These are phyloP conservation scores for Eptesicus fuscus DNA, from an alignment of 2,113 vertebrate genomes.

Conservation along the genomic window DNA sequence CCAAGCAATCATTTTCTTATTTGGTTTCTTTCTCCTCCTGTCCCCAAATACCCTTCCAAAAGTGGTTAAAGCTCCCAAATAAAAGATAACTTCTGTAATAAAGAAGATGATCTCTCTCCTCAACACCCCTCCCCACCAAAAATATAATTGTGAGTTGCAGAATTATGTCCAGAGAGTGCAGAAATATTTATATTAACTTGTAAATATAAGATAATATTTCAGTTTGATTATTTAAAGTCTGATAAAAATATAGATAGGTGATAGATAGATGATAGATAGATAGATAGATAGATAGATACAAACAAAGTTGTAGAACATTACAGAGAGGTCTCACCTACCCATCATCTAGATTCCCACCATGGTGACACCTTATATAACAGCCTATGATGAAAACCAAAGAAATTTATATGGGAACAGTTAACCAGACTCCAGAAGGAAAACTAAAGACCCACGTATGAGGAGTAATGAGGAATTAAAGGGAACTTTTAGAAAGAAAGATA, in stretches of 20 bases:
- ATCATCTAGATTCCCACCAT: accelerated
- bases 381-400: too few relatives aligned
- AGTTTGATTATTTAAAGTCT: background rate
- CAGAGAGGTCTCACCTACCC: background rate
- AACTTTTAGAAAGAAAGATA: background rate
- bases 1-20: background rate
- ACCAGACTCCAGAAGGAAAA: background rate
- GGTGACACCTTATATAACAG: background rate
- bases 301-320: background rate
- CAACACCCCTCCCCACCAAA: background rate
- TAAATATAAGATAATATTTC: background rate
- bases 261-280: too few relatives aligned
- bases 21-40: background rate
- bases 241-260: too few relatives aligned
- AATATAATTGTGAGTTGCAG: background rate
- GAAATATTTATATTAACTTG: background rate
- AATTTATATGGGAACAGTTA: background rate
- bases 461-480: background rate
- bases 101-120: background rate
- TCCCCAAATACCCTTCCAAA: background rate
- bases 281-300: background rate
- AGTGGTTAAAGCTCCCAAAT: background rate
- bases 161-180: background rate
- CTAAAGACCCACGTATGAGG: background rate
- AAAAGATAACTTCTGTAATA: background rate